Conservation (phyloP, 2,888 invertebrate species). For the Microplitis manilae region DNA sequence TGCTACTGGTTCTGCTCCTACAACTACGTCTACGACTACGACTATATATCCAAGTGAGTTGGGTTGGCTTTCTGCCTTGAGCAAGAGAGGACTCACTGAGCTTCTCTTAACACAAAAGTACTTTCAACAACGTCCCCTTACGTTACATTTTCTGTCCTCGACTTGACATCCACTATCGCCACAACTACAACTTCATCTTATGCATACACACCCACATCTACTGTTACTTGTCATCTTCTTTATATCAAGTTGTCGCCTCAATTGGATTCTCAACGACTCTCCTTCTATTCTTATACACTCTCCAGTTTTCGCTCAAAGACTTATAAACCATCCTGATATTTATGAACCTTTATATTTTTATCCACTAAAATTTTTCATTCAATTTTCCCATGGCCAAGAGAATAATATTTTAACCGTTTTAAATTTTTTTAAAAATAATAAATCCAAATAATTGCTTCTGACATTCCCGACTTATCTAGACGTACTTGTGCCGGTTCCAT, state of each 20-base stretch:
- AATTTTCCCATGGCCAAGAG: neutral
- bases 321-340: slow-evolving; percentile 28
- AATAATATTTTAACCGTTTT: slow-evolving; percentile 22
- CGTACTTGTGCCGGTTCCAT: no score
- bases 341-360: slow-evolving; percentile 4
- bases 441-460: no score
- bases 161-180: no score
- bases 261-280: slow-evolving; percentile 30
- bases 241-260: slow-evolving; percentile 22
- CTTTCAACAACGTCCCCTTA: slow-evolving; percentile 56
- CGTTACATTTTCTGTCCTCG: slow-evolving; percentile 25
- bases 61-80: slow-evolving; percentile 22
- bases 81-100: slow-evolving; percentile 64
- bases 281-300: slow-evolving; percentile 40
- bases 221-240: slow-evolving; percentile 9
- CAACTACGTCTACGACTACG: neutral
- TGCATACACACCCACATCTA: slow-evolving; percentile 11
- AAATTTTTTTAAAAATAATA: slow-evolving; percentile 23
- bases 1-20: neutral
- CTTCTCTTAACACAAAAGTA: slow-evolving; percentile 66
- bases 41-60: neutral
- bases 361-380: slow-evolving; percentile 23
- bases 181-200: no score
- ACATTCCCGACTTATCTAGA: no score
- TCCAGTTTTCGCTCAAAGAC: slow-evolving; percentile 42